These are phyloP conservation scores for Drosophila santomea DNA, from an alignment of 1,140 invertebrate genomes.

Conservation along the genomic window DNA sequence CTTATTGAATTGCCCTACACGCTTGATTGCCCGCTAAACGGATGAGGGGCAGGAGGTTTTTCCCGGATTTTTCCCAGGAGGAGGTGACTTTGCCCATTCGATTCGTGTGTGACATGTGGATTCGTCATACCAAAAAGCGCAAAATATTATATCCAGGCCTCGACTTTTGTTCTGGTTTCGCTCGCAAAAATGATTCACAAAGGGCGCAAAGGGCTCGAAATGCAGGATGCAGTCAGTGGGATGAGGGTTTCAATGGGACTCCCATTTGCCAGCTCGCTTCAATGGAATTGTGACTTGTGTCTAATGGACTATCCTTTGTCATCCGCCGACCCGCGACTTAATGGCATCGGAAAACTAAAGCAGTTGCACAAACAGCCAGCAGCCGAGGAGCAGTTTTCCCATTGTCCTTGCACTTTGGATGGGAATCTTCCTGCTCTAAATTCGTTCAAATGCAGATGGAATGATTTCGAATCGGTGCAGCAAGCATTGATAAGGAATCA, in stretches of 20 bases:
- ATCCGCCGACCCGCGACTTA: slow-evolving; percentile 48
- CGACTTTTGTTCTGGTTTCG: slow-evolving; percentile 77
- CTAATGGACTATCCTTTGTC: slow-evolving; percentile 74
- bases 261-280: slow-evolving; percentile 25
- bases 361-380: slow-evolving; percentile 73
- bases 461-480: background rate
- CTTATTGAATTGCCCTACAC: slow-evolving; percentile 84
- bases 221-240: slow-evolving; percentile 35
- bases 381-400: slow-evolving; percentile 29
- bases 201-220: slow-evolving; percentile 31
- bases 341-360: slow-evolving; percentile 76
- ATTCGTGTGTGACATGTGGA: slow-evolving; percentile 73
- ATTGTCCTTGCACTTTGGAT: slow-evolving; percentile 9
- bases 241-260: slow-evolving; percentile 23
- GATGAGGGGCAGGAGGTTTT: slow-evolving; percentile 46
- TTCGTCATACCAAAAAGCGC: slow-evolving; percentile 82
- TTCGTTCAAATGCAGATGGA: slow-evolving; percentile 24
- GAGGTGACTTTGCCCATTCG: slow-evolving; percentile 23
- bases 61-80: slow-evolving; percentile 1
- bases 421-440: slow-evolving; percentile 7
- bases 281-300: slow-evolving; percentile 66
- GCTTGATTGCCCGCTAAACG: slow-evolving; percentile 84
- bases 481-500: background rate
- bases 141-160: slow-evolving; percentile 80
- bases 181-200: slow-evolving; percentile 65